phyloP scores from a whole-genome alignment of 2,113 vertebrate species.

The Uria aalge region DNA sequence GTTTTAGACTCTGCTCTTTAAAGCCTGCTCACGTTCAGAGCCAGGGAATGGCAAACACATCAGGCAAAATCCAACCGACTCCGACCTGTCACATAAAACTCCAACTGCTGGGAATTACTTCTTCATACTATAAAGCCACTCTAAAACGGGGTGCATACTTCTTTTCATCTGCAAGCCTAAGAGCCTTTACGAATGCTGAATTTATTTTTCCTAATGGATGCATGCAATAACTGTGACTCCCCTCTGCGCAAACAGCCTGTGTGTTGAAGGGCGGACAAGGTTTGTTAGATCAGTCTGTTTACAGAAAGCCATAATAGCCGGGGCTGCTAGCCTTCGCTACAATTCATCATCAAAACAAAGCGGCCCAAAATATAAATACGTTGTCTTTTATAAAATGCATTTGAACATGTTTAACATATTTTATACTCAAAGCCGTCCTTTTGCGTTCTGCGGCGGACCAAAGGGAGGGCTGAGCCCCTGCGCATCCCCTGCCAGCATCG shows the following conservation, averaged over 20 bases:
- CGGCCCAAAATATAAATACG: not conserved
- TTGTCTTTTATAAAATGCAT: not conserved
- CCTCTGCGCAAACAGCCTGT: not conserved
- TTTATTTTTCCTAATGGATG: not conserved
- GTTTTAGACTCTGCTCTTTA: not conserved
- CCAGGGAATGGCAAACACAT: not conserved
- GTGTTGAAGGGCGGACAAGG: not conserved
- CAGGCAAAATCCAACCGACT: not conserved
- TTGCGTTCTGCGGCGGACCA: not conserved
- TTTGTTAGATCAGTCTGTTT: not conserved
- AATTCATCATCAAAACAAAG: conserved; percentile 10
- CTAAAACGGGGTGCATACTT: rapidly evolving
- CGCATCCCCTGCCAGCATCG: rapidly evolving
- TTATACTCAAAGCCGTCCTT: not conserved
- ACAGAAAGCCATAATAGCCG: not conserved
- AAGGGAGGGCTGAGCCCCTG: not conserved
- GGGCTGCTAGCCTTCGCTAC: not conserved
- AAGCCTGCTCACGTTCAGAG: not conserved
- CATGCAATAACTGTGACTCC: not conserved
- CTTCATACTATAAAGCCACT: rapidly evolving
- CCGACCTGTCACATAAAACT: not conserved
- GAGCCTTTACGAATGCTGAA: rapidly evolving
- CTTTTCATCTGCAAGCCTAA: not conserved
- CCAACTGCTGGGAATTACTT: rapidly evolving
- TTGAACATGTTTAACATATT: not conserved